Conservation (phyloP, 64 coral and sea anemone species). For the Actinia tenebrosa region DNA sequence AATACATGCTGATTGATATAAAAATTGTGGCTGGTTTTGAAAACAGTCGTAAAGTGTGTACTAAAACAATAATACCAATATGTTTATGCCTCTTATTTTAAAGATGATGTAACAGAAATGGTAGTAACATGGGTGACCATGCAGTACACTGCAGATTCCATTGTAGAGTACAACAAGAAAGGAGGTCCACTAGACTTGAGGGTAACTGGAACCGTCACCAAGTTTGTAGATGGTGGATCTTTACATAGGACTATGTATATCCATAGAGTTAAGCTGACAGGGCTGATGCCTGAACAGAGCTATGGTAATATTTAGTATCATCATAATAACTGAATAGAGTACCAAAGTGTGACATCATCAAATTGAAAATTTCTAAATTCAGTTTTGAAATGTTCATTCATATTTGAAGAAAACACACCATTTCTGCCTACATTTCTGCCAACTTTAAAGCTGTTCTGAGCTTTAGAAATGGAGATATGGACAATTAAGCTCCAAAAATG, state of each 20-base stretch:
- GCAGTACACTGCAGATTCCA: conserved; percentile 33
- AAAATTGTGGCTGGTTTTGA: too few species aligned
- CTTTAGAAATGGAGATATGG: too few species aligned
- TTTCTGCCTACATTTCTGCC: too few species aligned
- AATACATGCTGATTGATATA: too few species aligned
- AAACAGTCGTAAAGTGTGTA: too few species aligned
- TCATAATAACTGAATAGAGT: too few species aligned
- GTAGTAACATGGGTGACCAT: conserved; percentile 85
- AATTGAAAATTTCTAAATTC: too few species aligned
- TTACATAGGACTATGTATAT: conserved; percentile 68
- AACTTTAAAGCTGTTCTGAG: too few species aligned
- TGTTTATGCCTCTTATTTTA: background rate
- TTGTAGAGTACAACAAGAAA: conserved; percentile 81
- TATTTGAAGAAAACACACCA: too few species aligned
- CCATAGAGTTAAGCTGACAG: conserved; percentile 85
- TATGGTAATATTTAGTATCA: conserved; percentile 57
- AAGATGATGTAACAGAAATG: conserved; percentile 88
- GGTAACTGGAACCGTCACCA: conserved; percentile 51
- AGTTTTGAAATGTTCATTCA: too few species aligned
- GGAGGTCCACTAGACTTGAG: conserved; percentile 26
- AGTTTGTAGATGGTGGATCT: conserved; percentile 85
- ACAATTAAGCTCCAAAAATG: too few species aligned
- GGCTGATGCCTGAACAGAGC: conserved; percentile 40
- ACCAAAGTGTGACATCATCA: too few species aligned
- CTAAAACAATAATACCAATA: background rate